A percentile compares a stretch with the other conserved stretches of the same genome.
Evolutionary conservation across 2,888 invertebrate species (phyloP).

Genomic region (Habroteleia sp.): DNA sequence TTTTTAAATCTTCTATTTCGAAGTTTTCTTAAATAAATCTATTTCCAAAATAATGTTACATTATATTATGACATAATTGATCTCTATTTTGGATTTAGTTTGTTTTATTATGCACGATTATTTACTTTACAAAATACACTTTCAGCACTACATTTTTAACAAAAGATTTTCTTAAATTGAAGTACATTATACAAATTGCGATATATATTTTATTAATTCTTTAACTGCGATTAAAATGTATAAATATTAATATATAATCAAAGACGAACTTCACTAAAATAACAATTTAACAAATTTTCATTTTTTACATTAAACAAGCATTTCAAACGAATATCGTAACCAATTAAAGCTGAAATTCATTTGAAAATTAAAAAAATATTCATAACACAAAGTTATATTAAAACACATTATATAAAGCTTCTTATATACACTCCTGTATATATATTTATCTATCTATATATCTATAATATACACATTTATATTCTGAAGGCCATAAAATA

Average conservation of each 20-base stretch:
- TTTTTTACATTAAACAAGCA: slow-evolving; percentile 3
- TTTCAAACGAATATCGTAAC: too few species aligned
- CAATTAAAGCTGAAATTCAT: slow-evolving; percentile 2
- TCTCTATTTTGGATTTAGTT: too few species aligned
- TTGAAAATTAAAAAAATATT: not conserved
- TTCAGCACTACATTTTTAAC: not conserved
- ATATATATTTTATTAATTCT: too few species aligned
- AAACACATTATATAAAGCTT: too few species aligned
- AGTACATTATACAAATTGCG: not conserved
- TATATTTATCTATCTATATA: slow-evolving; percentile 3
- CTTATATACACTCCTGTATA: slow-evolving; percentile 28
- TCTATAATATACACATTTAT: slow-evolving; percentile 18
- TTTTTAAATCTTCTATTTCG: not conserved
- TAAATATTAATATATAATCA: slow-evolving; percentile 4
- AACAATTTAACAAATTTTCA: not conserved
- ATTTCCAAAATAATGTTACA: slow-evolving; percentile 1
- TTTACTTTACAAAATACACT: slow-evolving; percentile 4
- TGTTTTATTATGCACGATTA: too few species aligned
- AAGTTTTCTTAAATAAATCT: slow-evolving; percentile 12
- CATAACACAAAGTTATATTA: too few species aligned
- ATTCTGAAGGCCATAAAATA: slow-evolving; percentile 28
- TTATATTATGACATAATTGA: not conserved
- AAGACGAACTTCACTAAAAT: not conserved
- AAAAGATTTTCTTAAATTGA: not conserved
- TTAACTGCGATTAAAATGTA: slow-evolving; percentile 12